These are phyloP conservation scores for Euborellia annulipes DNA, from an alignment of 1,140 invertebrate genomes.

Conservation along the genomic window DNA sequence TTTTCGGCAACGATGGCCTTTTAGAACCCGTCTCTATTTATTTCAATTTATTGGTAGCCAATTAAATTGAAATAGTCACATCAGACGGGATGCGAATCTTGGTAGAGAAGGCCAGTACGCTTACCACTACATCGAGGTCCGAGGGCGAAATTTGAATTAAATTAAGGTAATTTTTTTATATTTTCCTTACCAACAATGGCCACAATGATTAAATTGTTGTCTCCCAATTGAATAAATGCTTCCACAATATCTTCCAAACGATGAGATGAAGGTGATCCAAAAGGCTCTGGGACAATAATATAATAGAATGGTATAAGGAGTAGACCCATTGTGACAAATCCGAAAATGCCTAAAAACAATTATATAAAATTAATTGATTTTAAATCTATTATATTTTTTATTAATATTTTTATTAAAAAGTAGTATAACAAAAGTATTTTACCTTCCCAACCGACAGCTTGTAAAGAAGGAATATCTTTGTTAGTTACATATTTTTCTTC, in stretches of 20 bases:
- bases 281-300: conserved; percentile 54
- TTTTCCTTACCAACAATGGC: conserved; percentile 44
- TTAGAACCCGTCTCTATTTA: too few relatives aligned
- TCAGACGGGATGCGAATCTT: too few relatives aligned
- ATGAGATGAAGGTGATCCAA: conserved; percentile 57
- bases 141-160: too few relatives aligned
- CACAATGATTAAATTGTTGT: conserved; percentile 42
- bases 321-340: conserved; percentile 55
- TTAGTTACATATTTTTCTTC: conserved; percentile 81
- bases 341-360: conserved; percentile 52
- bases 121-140: too few relatives aligned
- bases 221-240: conserved; percentile 63
- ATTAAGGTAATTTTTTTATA: too few relatives aligned
- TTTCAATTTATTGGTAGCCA: too few relatives aligned
- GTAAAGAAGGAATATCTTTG: conserved; percentile 65
- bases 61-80: too few relatives aligned
- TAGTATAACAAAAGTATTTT: conserved; percentile 3
- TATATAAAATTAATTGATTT: conserved; percentile 5
- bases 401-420: too few relatives aligned
- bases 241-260: conserved; percentile 75
- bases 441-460: conserved; percentile 89
- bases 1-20: too few relatives aligned
- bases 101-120: too few relatives aligned
- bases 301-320: conserved; percentile 74
- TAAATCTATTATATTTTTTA: too few relatives aligned